Percentiles rank a stretch among this genome's conserved stretches.
Evolutionary conservation across 2,888 invertebrate genomes (phyloP).

Genomic region (Lagria hirta): DNA sequence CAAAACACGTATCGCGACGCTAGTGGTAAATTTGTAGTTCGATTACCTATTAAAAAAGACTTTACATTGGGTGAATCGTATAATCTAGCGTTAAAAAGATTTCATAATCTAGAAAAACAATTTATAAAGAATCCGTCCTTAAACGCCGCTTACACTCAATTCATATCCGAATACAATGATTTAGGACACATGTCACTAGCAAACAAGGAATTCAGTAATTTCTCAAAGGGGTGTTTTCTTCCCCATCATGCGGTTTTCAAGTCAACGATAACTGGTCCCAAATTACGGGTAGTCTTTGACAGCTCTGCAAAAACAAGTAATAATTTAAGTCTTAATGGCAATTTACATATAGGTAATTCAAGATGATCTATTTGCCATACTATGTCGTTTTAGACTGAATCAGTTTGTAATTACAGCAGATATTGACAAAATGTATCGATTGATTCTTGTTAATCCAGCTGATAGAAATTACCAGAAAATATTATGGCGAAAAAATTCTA

Average conservation of each 20-base stretch:
- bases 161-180: too few species aligned
- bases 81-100: too few species aligned
- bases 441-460: slow-evolving; percentile 7
- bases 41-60: too few species aligned
- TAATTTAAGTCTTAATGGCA: slow-evolving; percentile 17
- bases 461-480: slow-evolving; percentile 14
- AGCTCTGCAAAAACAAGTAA: slow-evolving; percentile 7
- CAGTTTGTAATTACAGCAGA: slow-evolving; percentile 10
- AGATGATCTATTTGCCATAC: slow-evolving; percentile 17
- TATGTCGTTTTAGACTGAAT: slow-evolving; percentile 10
- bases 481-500: slow-evolving; percentile 17
- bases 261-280: not conserved
- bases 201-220: too few species aligned
- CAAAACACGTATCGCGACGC: too few species aligned
- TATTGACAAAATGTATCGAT: slow-evolving; percentile 21
- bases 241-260: slow-evolving; percentile 1
- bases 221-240: too few species aligned
- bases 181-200: too few species aligned
- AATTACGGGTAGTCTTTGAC: slow-evolving; percentile 7
- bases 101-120: too few species aligned
- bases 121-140: too few species aligned
- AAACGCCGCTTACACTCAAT: too few species aligned
- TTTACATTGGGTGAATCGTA: too few species aligned
- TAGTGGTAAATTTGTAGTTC: too few species aligned
- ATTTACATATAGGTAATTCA: slow-evolving; percentile 15